A percentile compares a stretch with the other conserved stretches of the same genome.
These are phyloP conservation scores for Drosophila leontia DNA, from an alignment of 1,140 invertebrate species.

Conservation along the genomic window DNA sequence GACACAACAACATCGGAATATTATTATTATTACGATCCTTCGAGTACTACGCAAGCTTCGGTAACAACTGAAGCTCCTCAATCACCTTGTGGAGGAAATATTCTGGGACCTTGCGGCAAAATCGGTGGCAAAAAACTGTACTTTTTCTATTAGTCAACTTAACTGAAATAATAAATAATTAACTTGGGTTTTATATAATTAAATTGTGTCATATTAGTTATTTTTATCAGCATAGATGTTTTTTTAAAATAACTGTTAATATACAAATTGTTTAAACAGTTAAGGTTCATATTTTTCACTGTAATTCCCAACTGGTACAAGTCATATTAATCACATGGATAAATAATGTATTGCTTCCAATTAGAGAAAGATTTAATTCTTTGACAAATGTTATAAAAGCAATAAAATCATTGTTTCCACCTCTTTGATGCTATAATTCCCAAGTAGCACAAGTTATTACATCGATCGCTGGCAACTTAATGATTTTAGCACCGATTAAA, in stretches of 20 bases:
- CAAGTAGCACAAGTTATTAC: too few relatives aligned
- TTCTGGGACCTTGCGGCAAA: slow-evolving; percentile 4
- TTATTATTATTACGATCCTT: neutral
- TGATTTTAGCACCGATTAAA: too few relatives aligned
- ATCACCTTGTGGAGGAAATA: neutral
- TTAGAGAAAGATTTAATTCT: too few relatives aligned
- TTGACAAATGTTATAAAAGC: too few relatives aligned
- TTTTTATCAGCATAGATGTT: neutral
- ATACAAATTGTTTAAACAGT: too few relatives aligned
- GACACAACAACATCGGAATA: neutral
- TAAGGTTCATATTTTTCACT: too few relatives aligned
- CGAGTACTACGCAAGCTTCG: neutral
- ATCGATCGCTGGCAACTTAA: too few relatives aligned
- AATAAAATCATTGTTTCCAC: too few relatives aligned
- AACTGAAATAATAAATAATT: neutral
- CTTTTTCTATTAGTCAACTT: slow-evolving; percentile 5
- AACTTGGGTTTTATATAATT: neutral
- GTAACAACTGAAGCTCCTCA: neutral
- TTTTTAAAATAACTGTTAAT: neutral
- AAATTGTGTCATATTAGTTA: neutral
- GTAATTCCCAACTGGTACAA: too few relatives aligned
- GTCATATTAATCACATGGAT: too few relatives aligned
- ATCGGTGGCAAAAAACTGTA: slow-evolving; percentile 7
- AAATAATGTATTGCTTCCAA: too few relatives aligned
- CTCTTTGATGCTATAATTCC: too few relatives aligned